These are phyloP conservation scores for Poliocrania exsul DNA, from an alignment of 2,797 vertebrate species.

Conservation along the genomic window DNA sequence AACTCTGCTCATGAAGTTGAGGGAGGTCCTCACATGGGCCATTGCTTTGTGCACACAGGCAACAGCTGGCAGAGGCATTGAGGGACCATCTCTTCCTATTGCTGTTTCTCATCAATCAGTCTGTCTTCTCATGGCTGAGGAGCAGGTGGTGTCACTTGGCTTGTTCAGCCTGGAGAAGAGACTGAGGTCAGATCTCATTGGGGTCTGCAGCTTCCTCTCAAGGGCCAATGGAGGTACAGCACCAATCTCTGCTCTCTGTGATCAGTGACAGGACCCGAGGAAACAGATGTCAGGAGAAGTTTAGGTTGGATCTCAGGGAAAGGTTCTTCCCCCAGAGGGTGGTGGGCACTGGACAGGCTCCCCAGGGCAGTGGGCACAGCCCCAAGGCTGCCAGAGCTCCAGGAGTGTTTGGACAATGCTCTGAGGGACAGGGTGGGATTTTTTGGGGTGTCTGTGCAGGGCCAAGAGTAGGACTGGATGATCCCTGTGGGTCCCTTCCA, in stretches of 20 bases:
- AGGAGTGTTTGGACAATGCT: neutral
- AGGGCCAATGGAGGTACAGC: neutral
- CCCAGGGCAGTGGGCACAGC: neutral
- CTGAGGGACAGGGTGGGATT: neutral
- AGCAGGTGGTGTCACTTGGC: neutral
- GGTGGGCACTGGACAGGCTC: neutral
- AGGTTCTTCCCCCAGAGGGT: neutral
- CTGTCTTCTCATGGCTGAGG: neutral
- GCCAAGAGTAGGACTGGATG: rapidly evolving
- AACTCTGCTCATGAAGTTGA: neutral
- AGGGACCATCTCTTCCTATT: neutral
- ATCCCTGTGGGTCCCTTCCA: neutral
- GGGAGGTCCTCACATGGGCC: neutral
- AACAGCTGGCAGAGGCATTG: neutral
- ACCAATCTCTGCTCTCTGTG: neutral
- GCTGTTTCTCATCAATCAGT: neutral
- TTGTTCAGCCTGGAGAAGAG: neutral
- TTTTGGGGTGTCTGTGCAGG: neutral
- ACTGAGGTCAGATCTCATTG: neutral
- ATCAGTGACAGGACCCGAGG: neutral
- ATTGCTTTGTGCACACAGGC: rapidly evolving
- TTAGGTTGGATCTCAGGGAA: neutral
- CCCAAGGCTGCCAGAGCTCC: neutral
- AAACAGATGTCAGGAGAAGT: neutral
- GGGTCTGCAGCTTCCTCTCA: neutral